A percentile compares a stretch with the other conserved stretches of the same genome.
These are phyloP conservation scores for Balaeniceps rex DNA, from an alignment of 2,113 vertebrate species.

Conservation along the genomic window DNA sequence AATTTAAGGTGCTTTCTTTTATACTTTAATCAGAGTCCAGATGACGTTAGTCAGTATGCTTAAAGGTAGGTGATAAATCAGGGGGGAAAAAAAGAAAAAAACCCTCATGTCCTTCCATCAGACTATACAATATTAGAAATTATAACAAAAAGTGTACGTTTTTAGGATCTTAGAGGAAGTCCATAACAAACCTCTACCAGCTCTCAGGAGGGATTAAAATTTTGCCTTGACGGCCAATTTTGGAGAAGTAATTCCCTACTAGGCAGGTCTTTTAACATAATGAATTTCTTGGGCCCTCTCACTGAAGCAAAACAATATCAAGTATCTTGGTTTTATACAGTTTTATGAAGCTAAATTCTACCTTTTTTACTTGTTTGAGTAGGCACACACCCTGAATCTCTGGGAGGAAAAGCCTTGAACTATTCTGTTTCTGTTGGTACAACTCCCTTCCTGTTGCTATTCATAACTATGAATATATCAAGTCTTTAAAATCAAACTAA, in stretches of 20 bases:
- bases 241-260: background rate
- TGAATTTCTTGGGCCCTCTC: background rate
- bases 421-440: slow-evolving; percentile 26
- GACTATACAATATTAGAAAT: background rate
- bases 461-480: background rate
- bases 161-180: background rate
- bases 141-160: background rate
- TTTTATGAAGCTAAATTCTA: background rate
- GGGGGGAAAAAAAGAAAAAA: background rate
- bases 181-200: background rate
- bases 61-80: fast-evolving
- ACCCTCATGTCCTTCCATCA: background rate
- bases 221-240: background rate
- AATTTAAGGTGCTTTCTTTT: background rate
- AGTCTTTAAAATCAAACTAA: background rate
- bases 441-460: slow-evolving; percentile 66
- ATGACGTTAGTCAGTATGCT: background rate
- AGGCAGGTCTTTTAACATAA: background rate
- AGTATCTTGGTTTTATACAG: background rate
- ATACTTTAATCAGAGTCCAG: background rate
- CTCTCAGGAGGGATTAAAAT: background rate
- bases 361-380: background rate
- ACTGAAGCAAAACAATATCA: background rate
- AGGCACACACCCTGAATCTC: background rate
- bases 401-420: slow-evolving; percentile 29